Evolutionary conservation across 2,888 invertebrate genomes (phyloP).

Genomic region (Pseudanteris insignis): DNA sequence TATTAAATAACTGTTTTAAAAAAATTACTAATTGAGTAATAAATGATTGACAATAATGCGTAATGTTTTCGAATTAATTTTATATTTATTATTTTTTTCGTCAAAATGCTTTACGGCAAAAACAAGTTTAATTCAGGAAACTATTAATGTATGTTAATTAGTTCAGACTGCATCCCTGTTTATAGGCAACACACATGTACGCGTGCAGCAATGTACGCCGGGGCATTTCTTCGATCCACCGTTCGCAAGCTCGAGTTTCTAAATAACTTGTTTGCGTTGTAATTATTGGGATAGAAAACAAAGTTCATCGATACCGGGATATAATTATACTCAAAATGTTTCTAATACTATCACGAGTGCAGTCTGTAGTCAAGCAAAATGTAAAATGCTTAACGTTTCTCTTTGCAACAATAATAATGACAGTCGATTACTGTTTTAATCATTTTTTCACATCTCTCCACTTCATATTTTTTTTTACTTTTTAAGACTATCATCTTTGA

Average conservation of each 20-base stretch:
- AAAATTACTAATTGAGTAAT: too few relatives aligned
- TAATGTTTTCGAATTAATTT: too few relatives aligned
- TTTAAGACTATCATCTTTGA: too few relatives aligned
- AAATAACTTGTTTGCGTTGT: constrained; percentile 22
- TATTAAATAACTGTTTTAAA: too few relatives aligned
- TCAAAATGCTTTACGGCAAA: constrained; percentile 6
- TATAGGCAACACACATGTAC: constrained; percentile 27
- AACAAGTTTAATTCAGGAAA: constrained; percentile 39
- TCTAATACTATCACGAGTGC: too few relatives aligned
- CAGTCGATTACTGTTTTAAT: too few relatives aligned
- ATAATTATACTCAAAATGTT: too few relatives aligned
- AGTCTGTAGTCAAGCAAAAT: neutral
- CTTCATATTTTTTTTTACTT: neutral
- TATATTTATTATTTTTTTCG: too few relatives aligned
- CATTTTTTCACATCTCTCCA: neutral
- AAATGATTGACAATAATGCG: too few relatives aligned
- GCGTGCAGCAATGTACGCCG: constrained; percentile 14
- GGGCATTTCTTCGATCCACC: constrained; percentile 19
- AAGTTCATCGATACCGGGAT: constrained; percentile 11
- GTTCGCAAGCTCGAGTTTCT: constrained; percentile 19
- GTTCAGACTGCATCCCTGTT: constrained; percentile 21
- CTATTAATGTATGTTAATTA: constrained; percentile 41
- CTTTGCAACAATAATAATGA: neutral
- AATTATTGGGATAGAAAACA: constrained; percentile 15
- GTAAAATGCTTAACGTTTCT: constrained; percentile 3